These are phyloP conservation scores for Lumbricus terrestris DNA, from an alignment of 2,888 invertebrate genomes.

Conservation along the genomic window DNA sequence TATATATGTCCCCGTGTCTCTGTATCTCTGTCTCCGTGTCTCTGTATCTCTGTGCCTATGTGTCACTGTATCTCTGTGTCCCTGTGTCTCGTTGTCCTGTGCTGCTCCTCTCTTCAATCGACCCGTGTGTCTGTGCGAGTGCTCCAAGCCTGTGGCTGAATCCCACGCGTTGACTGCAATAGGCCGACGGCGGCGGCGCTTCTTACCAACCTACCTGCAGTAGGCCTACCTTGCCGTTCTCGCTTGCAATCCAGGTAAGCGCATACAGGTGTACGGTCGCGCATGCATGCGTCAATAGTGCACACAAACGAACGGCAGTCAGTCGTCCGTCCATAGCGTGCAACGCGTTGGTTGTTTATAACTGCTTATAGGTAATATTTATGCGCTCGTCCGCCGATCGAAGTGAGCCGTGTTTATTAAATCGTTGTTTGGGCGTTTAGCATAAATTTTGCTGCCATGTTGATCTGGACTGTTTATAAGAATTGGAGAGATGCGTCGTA, in stretches of 20 bases:
- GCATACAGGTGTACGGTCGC: background rate
- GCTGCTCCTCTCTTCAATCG: background rate
- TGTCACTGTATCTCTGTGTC: too few relatives aligned
- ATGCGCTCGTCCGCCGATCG: background rate
- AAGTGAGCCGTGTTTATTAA: background rate
- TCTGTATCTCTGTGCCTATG: background rate
- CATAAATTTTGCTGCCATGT: background rate
- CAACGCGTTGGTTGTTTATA: background rate
- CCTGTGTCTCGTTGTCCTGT: too few relatives aligned
- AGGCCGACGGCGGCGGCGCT: background rate
- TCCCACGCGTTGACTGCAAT: background rate
- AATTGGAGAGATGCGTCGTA: background rate
- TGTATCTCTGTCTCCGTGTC: background rate
- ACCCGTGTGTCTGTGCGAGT: background rate
- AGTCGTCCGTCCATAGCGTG: background rate
- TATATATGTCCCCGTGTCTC: background rate
- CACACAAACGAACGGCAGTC: background rate
- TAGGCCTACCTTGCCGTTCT: too few relatives aligned
- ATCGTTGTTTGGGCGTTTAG: background rate
- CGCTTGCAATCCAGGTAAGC: background rate
- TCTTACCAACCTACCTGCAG: background rate
- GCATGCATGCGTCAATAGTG: background rate
- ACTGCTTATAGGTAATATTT: background rate
- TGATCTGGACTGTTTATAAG: background rate
- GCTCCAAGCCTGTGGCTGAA: background rate